A percentile compares a stretch with the other conserved stretches of the same genome.
Evolutionary conservation across 2,797 vertebrate genomes (phyloP).

Genomic region (Sebastes trivittatus): DNA sequence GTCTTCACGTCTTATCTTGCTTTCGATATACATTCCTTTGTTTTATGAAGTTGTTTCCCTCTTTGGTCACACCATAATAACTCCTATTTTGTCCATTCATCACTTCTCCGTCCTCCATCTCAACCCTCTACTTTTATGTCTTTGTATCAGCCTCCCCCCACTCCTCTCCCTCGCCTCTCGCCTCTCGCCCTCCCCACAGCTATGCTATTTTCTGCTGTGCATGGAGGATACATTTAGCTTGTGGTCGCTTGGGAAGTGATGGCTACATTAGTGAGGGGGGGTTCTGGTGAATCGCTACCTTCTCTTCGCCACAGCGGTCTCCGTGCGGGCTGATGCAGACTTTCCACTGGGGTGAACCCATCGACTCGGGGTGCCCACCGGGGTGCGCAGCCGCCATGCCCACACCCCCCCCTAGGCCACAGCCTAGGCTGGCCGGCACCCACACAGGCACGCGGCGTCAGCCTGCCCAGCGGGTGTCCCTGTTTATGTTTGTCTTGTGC

Average conservation of each 20-base stretch:
- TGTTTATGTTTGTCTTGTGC: constrained; percentile 76
- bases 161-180: neutral
- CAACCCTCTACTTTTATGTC: constrained; percentile 31
- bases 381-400: constrained; percentile 23
- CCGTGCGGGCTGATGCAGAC: constrained; percentile 71
- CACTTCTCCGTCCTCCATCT: constrained; percentile 24
- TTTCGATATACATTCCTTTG: constrained; percentile 13
- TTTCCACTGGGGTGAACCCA: constrained; percentile 75
- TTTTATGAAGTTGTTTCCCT: constrained; percentile 30
- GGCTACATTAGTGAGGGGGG: constrained; percentile 53
- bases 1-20: constrained; percentile 3
- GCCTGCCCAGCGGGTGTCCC: constrained; percentile 62
- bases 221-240: constrained; percentile 80
- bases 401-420: constrained; percentile 45
- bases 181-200: constrained; percentile 49
- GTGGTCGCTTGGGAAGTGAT: constrained; percentile 74
- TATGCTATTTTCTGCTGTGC: constrained; percentile 72
- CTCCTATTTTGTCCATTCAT: constrained; percentile 39
- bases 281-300: constrained; percentile 65
- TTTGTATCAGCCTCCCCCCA: constrained; percentile 27
- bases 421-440: constrained; percentile 66
- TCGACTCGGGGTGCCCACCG: constrained; percentile 56
- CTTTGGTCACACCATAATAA: constrained; percentile 20
- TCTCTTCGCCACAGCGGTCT: constrained; percentile 51
- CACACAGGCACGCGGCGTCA: constrained; percentile 69